Base-by-base conservation (phyloP, 2,888 invertebrate genomes). In the Drosophila anomalata region DNA sequence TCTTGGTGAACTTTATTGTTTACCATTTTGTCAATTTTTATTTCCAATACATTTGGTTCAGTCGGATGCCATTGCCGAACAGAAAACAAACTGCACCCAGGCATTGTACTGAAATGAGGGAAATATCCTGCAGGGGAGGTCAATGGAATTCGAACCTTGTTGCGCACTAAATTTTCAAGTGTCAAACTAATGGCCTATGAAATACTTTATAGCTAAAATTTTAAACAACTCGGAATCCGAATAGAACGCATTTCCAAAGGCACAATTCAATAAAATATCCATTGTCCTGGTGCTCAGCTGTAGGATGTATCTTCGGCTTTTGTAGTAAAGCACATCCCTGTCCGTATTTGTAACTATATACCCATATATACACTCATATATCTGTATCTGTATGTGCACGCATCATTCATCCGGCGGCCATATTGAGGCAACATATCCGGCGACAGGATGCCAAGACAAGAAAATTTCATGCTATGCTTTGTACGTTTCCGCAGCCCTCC, bases 371-470 rank as follows among this genome's bases (percentile, higher is more conserved):
- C 39, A 20, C 57, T 22, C 29, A 17, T 62, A 36, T 58, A 29
- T 57, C 31, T 61, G 53, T 71, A 47, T 63, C 41, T 67, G 73
- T 79, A 50, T 71, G 71, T 73, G 69, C 65, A 76, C 74, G 87
- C 82, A 87, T 83, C 87, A 87, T 87, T 84, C 84, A 85, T 87
- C 84, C 84, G 87, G 86, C 84, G 84, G 87, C 84, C 84, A 85
- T 82, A 82, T 85, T 87, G 87, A 85, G 87, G 87, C 87, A 87
- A 85, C 87, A 85, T 85, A 85, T 85, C 84, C 87, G 84, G 84
- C 86, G 87, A 85, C 84, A 85, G 87, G 86, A 84, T 85, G 86
- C 79, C 87, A 85, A 85, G 84, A 87, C 87, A 87, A 87, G 84
- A 85, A 79, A 84, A 82, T 82, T 82, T 82, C 87, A 82, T 82